Evolutionary conservation across 2,113 vertebrate species (phyloP), one percentile per base, ranked within the genome.

Genomic region (Isurus oxyrinchus): DNA sequence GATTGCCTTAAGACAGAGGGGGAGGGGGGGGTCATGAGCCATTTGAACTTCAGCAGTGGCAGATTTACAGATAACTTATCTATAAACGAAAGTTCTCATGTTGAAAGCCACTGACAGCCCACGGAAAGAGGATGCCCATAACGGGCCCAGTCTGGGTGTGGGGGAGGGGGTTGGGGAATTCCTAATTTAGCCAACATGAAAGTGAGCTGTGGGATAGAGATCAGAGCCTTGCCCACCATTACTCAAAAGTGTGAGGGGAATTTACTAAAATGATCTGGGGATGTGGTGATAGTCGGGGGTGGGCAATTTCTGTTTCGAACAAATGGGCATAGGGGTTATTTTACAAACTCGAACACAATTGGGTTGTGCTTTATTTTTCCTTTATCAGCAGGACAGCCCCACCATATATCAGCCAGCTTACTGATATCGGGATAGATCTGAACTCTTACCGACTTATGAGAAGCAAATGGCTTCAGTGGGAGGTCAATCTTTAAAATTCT

Each of bases 191-290:
- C 8, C 11, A 27, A 91, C 57, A 59, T 59, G 88, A 91, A 55
- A 59, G 55, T 35, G 55, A 91, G 55, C 8, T 59, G 40, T 35
- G 57, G 53, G 31, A 16, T 61, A 27, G 13, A 91, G 27, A 91
- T 91, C 53, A 91, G 53, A 61, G 88, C 31, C 55, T 13, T 1
- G 40, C n/a, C n/a, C 2, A 91, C 10, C 25, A 11, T 91, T 91
- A 91, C 55, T 91, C 88, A 91, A 91, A 59, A 91, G 88, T 91
- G 88, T 14, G 25, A 91, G 88, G 88, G 88, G 55, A 59, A 59
- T 91, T 91, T 91, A 27, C 55, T 31, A 59, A 91, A 91, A 91
- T 59, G 53, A 91, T 35, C 16, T n/a, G 27, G 10, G 55, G 57
- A 91, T 35, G 31, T 16, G 27, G 57, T 11, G 11, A 59, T 14